A percentile compares a stretch with the other conserved stretches of the same genome.
phyloP scores from a whole-genome alignment of 2,888 invertebrate species.

The Ceramica pisi region DNA sequence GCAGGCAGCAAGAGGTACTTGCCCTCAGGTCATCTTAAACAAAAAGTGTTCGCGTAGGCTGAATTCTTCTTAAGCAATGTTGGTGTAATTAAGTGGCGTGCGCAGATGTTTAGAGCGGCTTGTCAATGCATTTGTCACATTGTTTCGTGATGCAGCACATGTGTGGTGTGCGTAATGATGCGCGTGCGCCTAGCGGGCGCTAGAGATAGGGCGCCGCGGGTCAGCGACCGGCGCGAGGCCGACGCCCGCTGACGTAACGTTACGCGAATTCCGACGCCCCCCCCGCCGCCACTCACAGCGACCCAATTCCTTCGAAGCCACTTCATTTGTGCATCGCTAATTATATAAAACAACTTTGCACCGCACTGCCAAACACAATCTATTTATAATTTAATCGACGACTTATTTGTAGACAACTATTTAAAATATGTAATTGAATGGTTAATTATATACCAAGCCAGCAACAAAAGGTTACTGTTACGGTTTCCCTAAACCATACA shows the following conservation, averaged over 20 bases:
- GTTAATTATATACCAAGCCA: slow-evolving; percentile 35
- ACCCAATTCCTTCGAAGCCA: slow-evolving; percentile 90
- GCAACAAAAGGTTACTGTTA: slow-evolving; percentile 18
- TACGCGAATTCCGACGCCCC: slow-evolving; percentile 88
- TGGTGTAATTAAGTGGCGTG: slow-evolving; percentile 36
- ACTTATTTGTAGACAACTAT: slow-evolving; percentile 73
- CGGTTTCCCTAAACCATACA: slow-evolving; percentile 29
- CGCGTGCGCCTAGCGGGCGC: slow-evolving; percentile 84
- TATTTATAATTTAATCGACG: slow-evolving; percentile 82
- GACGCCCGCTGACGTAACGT: slow-evolving; percentile 90
- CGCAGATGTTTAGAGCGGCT: slow-evolving; percentile 38
- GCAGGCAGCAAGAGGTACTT: neutral
- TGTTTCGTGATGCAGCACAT: slow-evolving; percentile 61
- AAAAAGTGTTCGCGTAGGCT: neutral
- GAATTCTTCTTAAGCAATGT: slow-evolving; percentile 21
- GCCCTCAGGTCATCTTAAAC: slow-evolving; percentile 1
- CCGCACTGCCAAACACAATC: slow-evolving; percentile 82
- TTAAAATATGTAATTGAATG: slow-evolving; percentile 52
- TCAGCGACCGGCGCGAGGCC: slow-evolving; percentile 89
- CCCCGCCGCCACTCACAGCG: slow-evolving; percentile 78
- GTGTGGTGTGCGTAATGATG: slow-evolving; percentile 75
- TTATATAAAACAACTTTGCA: slow-evolving; percentile 85
- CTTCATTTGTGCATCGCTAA: slow-evolving; percentile 89
- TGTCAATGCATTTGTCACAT: slow-evolving; percentile 59
- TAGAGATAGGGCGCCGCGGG: slow-evolving; percentile 89